Evolutionary conservation across 1,140 invertebrate species (phyloP).

Genomic region (Leptestheria dahalacensis): DNA sequence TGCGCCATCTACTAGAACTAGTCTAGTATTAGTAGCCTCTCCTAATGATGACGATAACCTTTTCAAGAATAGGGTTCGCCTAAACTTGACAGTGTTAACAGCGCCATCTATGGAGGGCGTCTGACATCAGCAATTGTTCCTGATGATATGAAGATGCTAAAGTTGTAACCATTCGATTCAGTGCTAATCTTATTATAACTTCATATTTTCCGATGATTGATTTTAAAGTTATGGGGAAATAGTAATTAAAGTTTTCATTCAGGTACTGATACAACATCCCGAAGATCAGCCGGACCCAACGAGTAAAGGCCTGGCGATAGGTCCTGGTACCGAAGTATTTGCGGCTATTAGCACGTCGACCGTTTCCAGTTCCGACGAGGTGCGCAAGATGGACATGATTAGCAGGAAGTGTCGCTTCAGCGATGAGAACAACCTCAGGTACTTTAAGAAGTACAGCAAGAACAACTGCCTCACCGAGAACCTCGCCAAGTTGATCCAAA

Average conservation of each 20-base stretch:
- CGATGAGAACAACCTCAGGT: constrained; percentile 5
- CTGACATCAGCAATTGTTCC: no score
- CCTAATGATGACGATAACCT: no score
- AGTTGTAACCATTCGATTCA: no score
- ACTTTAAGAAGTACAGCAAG: constrained; percentile 14
- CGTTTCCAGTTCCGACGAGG: constrained; percentile 6
- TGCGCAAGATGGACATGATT: not conserved
- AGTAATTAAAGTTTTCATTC: not conserved
- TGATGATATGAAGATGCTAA: no score
- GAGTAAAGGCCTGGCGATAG: constrained; percentile 8
- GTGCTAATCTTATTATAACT: no score
- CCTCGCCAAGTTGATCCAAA: not conserved
- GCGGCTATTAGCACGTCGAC: constrained; percentile 1
- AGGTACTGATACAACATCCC: constrained; percentile 13
- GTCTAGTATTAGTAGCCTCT: no score
- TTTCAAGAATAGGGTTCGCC: no score
- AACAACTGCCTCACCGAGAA: constrained; percentile 13
- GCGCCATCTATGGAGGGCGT: no score
- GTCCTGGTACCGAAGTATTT: constrained; percentile 10
- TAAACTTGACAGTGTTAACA: no score
- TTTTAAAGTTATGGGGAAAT: no score
- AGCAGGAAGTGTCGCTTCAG: constrained; percentile 14
- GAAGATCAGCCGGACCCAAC: constrained; percentile 11
- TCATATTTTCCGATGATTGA: no score
- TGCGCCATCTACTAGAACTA: no score